Evolutionary conservation across 2,888 invertebrate genomes (phyloP).

Genomic region (Elmis aenea): DNA sequence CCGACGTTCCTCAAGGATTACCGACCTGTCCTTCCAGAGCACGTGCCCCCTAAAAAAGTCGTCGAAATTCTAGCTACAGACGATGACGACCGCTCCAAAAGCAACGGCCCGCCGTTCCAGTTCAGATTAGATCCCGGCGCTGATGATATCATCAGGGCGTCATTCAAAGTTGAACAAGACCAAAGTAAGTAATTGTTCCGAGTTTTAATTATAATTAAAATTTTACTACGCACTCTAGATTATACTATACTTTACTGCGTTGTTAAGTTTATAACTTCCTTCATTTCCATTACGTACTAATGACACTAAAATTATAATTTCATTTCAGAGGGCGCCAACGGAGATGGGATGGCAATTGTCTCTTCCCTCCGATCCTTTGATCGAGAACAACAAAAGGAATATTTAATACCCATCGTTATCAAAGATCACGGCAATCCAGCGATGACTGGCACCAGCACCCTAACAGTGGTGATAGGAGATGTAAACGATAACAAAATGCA

Average conservation of each 20-base stretch:
- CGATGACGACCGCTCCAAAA: slow-evolving; percentile 89
- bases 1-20: slow-evolving; percentile 91
- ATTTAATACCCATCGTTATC: slow-evolving; percentile 94
- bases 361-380: slow-evolving; percentile 90
- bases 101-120: slow-evolving; percentile 95
- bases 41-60: slow-evolving; percentile 85
- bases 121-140: slow-evolving; percentile 90
- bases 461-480: slow-evolving; percentile 96
- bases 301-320: slow-evolving; percentile 13
- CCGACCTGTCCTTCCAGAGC: slow-evolving; percentile 88
- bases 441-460: slow-evolving; percentile 92
- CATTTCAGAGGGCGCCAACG: slow-evolving; percentile 83
- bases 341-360: slow-evolving; percentile 97
- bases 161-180: slow-evolving; percentile 95
- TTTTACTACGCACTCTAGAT: not conserved
- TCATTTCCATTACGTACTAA: slow-evolving; percentile 10
- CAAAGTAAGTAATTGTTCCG: slow-evolving; percentile 63
- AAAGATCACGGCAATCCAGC: slow-evolving; percentile 96
- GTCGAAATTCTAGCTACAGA: slow-evolving; percentile 91
- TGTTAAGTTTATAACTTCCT: slow-evolving; percentile 9
- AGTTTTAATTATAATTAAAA: not conserved
- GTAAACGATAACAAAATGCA: slow-evolving; percentile 99
- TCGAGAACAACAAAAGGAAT: slow-evolving; percentile 93
- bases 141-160: slow-evolving; percentile 87
- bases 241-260: slow-evolving; percentile 5